Percentiles rank a stretch among this genome's conserved stretches.
phyloP scores from a whole-genome alignment of 37 sponge, comb jelly and placozoan species.

The Aplysina aerophoba region DNA sequence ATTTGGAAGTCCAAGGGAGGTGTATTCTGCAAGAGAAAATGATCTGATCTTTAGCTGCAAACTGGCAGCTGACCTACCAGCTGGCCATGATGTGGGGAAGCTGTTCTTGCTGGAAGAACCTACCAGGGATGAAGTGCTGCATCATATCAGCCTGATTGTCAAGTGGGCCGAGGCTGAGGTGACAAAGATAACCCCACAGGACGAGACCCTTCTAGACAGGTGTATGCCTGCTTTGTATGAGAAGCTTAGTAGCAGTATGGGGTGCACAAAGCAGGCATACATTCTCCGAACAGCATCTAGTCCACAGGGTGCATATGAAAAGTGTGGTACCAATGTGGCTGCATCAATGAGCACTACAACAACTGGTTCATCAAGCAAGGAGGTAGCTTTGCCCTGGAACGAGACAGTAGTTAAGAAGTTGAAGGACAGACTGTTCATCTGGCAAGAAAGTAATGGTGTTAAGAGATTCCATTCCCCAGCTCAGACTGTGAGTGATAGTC shows the following conservation, averaged over 20 bases:
- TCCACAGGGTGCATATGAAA: too few species aligned
- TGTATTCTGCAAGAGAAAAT: too few species aligned
- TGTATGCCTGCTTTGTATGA: constrained; percentile 37
- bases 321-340: too few species aligned
- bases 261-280: too few species aligned
- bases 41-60: too few species aligned
- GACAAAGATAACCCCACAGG: background rate
- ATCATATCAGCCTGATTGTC: constrained; percentile 26
- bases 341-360: too few species aligned
- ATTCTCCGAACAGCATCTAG: too few species aligned
- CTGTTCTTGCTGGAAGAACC: constrained; percentile 22
- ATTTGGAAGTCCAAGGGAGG: background rate
- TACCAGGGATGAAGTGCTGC: background rate
- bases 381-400: too few species aligned
- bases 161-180: background rate
- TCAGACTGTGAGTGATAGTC: constrained; percentile 13
- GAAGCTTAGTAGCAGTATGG: background rate
- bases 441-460: constrained; percentile 33
- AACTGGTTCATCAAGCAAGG: too few species aligned
- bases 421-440: constrained; percentile 25
- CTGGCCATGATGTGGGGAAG: background rate
- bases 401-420: too few species aligned
- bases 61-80: background rate
- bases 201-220: background rate
- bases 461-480: constrained; percentile 12